Evolutionary conservation across 2,888 invertebrate genomes (phyloP).

Genomic region (Drosophila picticornis): DNA sequence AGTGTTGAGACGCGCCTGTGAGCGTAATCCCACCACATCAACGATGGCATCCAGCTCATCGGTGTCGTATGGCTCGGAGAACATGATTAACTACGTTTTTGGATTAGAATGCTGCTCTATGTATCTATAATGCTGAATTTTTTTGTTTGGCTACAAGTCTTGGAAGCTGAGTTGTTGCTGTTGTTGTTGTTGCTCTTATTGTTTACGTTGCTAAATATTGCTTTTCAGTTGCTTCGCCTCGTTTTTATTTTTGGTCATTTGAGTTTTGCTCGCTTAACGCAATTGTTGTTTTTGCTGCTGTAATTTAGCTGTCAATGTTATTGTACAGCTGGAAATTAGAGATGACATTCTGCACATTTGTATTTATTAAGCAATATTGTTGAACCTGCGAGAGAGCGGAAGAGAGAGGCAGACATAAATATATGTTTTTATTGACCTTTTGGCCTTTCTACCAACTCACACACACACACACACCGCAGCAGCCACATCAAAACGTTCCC

Average conservation of each 20-base stretch:
- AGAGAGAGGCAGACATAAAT: neutral
- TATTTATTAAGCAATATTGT: constrained; percentile 13
- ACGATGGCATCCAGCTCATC: constrained; percentile 89
- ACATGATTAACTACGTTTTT: constrained; percentile 70
- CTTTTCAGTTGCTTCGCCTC: constrained; percentile 51
- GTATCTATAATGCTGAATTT: constrained; percentile 5
- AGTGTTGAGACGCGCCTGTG: constrained; percentile 89
- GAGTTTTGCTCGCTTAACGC: constrained; percentile 7
- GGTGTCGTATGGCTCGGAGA: constrained; percentile 81
- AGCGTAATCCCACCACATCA: constrained; percentile 89
- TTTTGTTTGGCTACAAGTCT: constrained; percentile 28
- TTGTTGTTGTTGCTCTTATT: constrained; percentile 19
- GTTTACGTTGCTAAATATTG: constrained; percentile 72
- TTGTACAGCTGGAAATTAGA: constrained; percentile 1
- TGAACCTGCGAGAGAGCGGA: neutral
- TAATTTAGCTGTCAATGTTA: constrained; percentile 5
- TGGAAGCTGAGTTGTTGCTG: constrained; percentile 20
- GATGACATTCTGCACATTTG: constrained; percentile 5
- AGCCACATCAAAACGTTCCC: neutral
- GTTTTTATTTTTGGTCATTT: constrained; percentile 46
- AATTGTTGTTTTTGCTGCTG: constrained; percentile 20
- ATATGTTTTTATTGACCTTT: constrained; percentile 41
- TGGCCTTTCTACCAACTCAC: constrained; percentile 28
- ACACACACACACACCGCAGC: constrained; percentile 15
- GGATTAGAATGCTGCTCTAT: neutral